Evolutionary conservation across 2,888 invertebrate species (phyloP).

Genomic region (Carabus problematicus): DNA sequence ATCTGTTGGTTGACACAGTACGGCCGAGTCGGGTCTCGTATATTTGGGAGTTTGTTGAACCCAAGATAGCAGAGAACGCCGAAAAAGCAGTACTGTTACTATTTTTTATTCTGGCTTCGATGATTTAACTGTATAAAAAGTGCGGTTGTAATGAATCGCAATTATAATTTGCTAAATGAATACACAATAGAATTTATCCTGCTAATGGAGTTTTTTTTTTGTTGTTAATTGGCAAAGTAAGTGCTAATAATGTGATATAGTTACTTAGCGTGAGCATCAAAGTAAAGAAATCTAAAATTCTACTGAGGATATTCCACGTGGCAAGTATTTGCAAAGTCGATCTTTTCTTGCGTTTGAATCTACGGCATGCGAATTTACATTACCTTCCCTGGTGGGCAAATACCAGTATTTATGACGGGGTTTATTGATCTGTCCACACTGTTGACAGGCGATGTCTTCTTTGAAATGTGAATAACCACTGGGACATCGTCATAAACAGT

Average conservation of each 20-base stretch:
- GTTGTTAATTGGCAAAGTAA: constrained; percentile 8
- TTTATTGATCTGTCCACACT: too few relatives aligned
- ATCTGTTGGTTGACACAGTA: too few relatives aligned
- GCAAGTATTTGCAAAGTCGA: too few relatives aligned
- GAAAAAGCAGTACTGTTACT: constrained; percentile 23
- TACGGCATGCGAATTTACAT: too few relatives aligned
- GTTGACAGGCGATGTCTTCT: too few relatives aligned
- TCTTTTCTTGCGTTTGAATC: too few relatives aligned
- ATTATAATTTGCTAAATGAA: constrained; percentile 1
- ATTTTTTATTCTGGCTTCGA: constrained; percentile 23
- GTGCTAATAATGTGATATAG: not conserved
- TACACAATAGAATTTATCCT: constrained; percentile 11
- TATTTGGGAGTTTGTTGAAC: constrained; percentile 25
- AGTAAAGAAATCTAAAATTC: too few relatives aligned
- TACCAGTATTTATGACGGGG: too few relatives aligned
- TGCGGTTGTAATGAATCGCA: constrained; percentile 17
- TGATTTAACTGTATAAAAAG: constrained; percentile 20
- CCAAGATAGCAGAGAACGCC: constrained; percentile 9
- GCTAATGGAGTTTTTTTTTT: not conserved
- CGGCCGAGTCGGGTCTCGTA: not conserved
- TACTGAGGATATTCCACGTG: too few relatives aligned
- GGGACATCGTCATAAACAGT: too few relatives aligned
- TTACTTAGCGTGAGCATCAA: not conserved
- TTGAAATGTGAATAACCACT: too few relatives aligned
- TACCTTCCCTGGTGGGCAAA: too few relatives aligned